Percentiles rank a stretch among this genome's conserved stretches.
phyloP scores from a whole-genome alignment of 2,888 invertebrate species.

The Drosophila kanekoi region DNA sequence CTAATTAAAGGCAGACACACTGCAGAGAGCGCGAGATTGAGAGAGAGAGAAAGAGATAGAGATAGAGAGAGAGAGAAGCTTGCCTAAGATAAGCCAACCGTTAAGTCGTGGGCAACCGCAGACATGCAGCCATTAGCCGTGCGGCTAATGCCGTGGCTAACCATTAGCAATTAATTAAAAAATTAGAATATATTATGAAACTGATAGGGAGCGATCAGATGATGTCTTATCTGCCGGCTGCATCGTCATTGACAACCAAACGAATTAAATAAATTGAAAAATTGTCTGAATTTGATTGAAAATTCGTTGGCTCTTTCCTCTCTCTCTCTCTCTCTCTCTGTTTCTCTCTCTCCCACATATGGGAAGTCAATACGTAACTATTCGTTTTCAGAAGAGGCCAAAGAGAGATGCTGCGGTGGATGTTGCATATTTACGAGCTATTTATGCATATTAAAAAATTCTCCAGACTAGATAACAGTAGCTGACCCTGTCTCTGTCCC shows the following conservation, averaged over 20 bases:
- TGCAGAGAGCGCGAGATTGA: neutral
- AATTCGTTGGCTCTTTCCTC: slow-evolving; percentile 50
- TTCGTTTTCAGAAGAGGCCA: slow-evolving; percentile 36
- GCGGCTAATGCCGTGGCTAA: slow-evolving; percentile 65
- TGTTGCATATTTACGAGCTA: slow-evolving; percentile 79
- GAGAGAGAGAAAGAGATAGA: neutral
- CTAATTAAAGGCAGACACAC: slow-evolving; percentile 65
- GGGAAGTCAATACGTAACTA: slow-evolving; percentile 38
- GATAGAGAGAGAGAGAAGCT: slow-evolving; percentile 8
- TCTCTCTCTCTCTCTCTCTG: too few relatives aligned
- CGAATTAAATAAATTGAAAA: slow-evolving; percentile 78
- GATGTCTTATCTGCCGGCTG: slow-evolving; percentile 54
- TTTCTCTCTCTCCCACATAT: slow-evolving; percentile 18
- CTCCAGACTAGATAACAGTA: slow-evolving; percentile 75
- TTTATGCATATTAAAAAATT: slow-evolving; percentile 82
- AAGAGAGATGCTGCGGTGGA: slow-evolving; percentile 36
- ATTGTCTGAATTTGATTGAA: slow-evolving; percentile 64
- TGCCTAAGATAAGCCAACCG: slow-evolving; percentile 49
- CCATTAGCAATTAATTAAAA: slow-evolving; percentile 81
- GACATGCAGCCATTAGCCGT: slow-evolving; percentile 45
- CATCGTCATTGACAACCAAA: slow-evolving; percentile 70
- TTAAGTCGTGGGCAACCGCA: slow-evolving; percentile 52
- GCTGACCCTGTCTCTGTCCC: slow-evolving; percentile 41
- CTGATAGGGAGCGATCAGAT: slow-evolving; percentile 44
- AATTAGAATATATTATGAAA: slow-evolving; percentile 74